Evolutionary conservation across 1,140 invertebrate species (phyloP), one percentile per base, ranked within the genome.

Genomic region (Diabrotica virgifera): DNA sequence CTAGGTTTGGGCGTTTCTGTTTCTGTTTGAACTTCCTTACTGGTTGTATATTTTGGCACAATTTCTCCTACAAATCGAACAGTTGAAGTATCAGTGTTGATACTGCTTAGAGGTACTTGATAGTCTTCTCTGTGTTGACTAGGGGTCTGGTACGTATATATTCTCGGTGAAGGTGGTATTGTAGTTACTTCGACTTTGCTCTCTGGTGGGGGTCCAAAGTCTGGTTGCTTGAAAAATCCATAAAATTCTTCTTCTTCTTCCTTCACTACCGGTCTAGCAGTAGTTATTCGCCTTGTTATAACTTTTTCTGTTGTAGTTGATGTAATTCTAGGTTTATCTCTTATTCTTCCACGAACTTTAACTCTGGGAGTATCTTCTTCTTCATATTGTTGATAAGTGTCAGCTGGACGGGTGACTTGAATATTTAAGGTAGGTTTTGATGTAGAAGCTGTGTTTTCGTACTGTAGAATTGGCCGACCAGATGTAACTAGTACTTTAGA

Each of bases 41-140:
- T 53, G 4, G 68, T 60, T 6, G 62, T 51, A 64, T 76, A 77
- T 66, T 77, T 78, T 7, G 76, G 75, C 65, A 73, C 66, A 50
- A 77, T 72, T 72, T 78, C 72, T 5, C 76, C 76, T n/a, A 78
- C 65, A 62, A 78, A 77, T 36, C 70, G 71, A 13, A 76, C 63
- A 36, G 69, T 63, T 37, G 68, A 12, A 37, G 55, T 14, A 6
- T 70, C 66, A 6, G 53, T 36, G 11, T 7, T 55, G 11, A 51
- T 59, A 24, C 53, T 59, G 46, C 50, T 37, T 10, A 61, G 7
- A n/a, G 59, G 52, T 55, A 59, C 38, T 13, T 57, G 24, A 36
- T 52, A 57, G 12, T 55, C 53, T 13, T 61, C 35, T 5, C 36
- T 37, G 37, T 65, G 36, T 13, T 53, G 10, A 53, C 12, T 12